A percentile compares a stretch with the other conserved stretches of the same genome.
phyloP scores from a whole-genome alignment of 2,888 invertebrate species.

The Archips xylosteana region DNA sequence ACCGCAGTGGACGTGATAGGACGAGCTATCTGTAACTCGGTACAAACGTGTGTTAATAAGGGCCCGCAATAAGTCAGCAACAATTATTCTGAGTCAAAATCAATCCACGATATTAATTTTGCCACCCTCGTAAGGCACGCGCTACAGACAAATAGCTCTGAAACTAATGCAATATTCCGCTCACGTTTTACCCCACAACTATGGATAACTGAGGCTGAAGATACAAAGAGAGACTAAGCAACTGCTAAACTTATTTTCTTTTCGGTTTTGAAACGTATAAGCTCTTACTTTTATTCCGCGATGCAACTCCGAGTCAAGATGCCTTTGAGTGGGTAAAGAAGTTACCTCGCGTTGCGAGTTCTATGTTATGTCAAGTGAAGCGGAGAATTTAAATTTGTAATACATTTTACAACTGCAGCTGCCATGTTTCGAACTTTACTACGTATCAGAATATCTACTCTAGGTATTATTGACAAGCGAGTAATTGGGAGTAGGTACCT shows the following conservation, averaged over 20 bases:
- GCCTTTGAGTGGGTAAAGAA: conserved; percentile 54
- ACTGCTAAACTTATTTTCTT: conserved; percentile 44
- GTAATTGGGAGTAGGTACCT: no score
- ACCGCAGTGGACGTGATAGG: conserved; percentile 14
- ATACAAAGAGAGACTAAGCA: conserved; percentile 47
- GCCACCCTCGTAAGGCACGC: conserved; percentile 52
- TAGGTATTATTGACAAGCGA: no score
- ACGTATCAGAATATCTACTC: no score
- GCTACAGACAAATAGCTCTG: conserved; percentile 52
- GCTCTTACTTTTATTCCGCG: conserved; percentile 12
- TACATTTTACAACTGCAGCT: conserved; percentile 35
- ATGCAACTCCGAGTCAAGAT: conserved; percentile 43
- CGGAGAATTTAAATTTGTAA: conserved; percentile 51
- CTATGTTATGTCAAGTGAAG: conserved; percentile 49
- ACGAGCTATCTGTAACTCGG: conserved; percentile 18
- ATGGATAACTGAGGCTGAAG: conserved; percentile 50
- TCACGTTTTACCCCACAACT: conserved; percentile 52
- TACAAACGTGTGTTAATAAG: conserved; percentile 25
- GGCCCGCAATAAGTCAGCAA: conserved; percentile 31
- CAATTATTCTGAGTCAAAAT: conserved; percentile 45
- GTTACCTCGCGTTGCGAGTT: conserved; percentile 49
- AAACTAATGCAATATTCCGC: conserved; percentile 58
- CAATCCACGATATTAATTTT: conserved; percentile 57
- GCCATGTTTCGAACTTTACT: conserved; percentile 14
- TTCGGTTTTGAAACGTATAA: conserved; percentile 45